Evolutionary conservation across 2,888 invertebrate species (phyloP).

Genomic region (Athetis lepigone): DNA sequence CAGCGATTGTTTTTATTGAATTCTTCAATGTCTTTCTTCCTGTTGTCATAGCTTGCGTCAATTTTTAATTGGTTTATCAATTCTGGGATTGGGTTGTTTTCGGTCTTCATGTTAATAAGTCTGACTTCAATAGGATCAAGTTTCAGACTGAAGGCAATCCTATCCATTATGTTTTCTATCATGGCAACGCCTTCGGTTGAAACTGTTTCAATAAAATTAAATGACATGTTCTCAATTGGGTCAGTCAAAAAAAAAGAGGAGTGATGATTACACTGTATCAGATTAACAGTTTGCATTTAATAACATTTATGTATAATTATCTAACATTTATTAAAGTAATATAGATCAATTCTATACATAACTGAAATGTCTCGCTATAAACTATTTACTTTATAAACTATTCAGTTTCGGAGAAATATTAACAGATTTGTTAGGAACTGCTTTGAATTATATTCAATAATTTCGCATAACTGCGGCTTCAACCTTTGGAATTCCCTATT

Average conservation of each 20-base stretch:
- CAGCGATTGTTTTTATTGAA: slow-evolving; percentile 93
- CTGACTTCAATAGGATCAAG: slow-evolving; percentile 91
- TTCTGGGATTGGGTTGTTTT: slow-evolving; percentile 83
- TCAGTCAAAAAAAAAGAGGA: too few species aligned
- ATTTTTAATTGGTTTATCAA: slow-evolving; percentile 89
- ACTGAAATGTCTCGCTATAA: neutral
- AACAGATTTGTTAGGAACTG: neutral
- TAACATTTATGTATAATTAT: too few species aligned
- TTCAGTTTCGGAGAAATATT: neutral
- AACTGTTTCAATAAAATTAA: slow-evolving; percentile 74
- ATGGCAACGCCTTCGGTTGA: slow-evolving; percentile 91
- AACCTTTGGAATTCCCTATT: neutral
- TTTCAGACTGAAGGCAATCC: slow-evolving; percentile 88
- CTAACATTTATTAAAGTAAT: neutral
- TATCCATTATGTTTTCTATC: slow-evolving; percentile 92
- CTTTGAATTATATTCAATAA: neutral
- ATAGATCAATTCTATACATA: neutral
- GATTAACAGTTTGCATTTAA: too few species aligned
- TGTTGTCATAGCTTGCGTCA: slow-evolving; percentile 86
- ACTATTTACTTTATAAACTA: rapidly evolving
- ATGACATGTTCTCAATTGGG: slow-evolving; percentile 7
- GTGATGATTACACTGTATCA: too few species aligned
- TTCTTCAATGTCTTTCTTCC: slow-evolving; percentile 82
- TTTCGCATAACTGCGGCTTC: neutral
- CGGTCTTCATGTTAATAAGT: slow-evolving; percentile 87